A percentile compares a stretch with the other conserved stretches of the same genome.
Conservation (phyloP, 2,113 vertebrate species). For the Sinocyclocheilus anophthalmus region DNA sequence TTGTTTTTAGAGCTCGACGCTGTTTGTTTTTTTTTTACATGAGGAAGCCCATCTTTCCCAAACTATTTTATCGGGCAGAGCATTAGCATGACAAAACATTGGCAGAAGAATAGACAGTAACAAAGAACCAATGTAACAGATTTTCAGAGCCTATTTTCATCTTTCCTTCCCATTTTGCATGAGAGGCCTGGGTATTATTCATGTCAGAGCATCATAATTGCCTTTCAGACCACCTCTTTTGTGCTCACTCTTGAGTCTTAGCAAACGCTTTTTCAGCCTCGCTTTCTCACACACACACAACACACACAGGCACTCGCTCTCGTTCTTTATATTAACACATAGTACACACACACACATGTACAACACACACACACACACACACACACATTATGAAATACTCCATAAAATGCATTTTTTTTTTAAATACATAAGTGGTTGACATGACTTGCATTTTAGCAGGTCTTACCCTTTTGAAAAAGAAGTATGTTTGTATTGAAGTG, state of each 20-base stretch:
- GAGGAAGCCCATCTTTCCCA: slow-evolving; percentile 61
- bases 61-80: slow-evolving; percentile 67
- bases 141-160: slow-evolving; percentile 76
- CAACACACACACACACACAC: neutral
- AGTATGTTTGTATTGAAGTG: too few species aligned
- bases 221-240: slow-evolving; percentile 74
- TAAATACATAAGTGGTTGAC: neutral
- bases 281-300: neutral
- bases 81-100: slow-evolving; percentile 75
- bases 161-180: slow-evolving; percentile 70
- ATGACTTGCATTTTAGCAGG: neutral
- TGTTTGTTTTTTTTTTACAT: slow-evolving; percentile 51
- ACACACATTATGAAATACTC: neutral
- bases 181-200: slow-evolving; percentile 75
- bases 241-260: slow-evolving; percentile 53
- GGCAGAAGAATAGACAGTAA: slow-evolving; percentile 73
- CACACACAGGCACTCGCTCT: neutral
- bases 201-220: slow-evolving; percentile 72
- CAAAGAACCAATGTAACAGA: slow-evolving; percentile 73
- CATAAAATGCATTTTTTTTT: neutral
- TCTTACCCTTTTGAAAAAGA: too few species aligned
- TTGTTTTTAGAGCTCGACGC: too few species aligned
- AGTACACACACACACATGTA: neutral
- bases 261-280: slow-evolving; percentile 21
- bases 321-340: neutral